Evolutionary conservation across 92 coral and sea anemone species (phyloP).

Genomic region (Desmophyllum pertusum): DNA sequence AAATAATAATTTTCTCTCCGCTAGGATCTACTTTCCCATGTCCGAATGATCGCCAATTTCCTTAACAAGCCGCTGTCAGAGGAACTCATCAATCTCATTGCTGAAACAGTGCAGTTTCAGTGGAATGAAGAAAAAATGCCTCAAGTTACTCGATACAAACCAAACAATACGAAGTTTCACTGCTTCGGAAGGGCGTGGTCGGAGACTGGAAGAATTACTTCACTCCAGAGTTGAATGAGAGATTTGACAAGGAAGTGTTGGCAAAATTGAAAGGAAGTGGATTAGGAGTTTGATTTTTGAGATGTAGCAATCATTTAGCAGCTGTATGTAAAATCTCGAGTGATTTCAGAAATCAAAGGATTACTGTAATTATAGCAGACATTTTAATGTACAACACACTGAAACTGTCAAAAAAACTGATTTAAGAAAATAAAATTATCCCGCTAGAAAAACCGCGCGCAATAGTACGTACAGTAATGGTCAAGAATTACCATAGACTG

Average conservation of each 20-base stretch:
- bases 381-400: too few species aligned
- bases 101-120: conserved; percentile 29
- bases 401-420: too few species aligned
- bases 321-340: too few species aligned
- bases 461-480: too few species aligned
- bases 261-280: conserved; percentile 19
- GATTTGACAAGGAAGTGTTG: conserved; percentile 23
- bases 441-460: too few species aligned
- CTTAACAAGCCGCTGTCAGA: conserved; percentile 23
- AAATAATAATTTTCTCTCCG: not conserved
- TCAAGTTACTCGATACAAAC: not conserved
- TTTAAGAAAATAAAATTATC: too few species aligned
- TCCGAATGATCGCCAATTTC: conserved; percentile 28
- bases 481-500: too few species aligned
- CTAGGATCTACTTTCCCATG: conserved; percentile 26
- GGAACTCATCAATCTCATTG: conserved; percentile 12
- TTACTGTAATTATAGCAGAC: too few species aligned
- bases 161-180: not conserved
- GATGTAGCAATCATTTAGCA: too few species aligned
- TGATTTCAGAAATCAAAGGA: too few species aligned
- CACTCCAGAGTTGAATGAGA: conserved; percentile 25
- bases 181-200: conserved; percentile 25
- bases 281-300: conserved; percentile 18
- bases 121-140: conserved; percentile 8
- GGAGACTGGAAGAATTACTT: conserved; percentile 30